Percentiles rank a stretch among this genome's conserved stretches.
Evolutionary conservation across 2,888 invertebrate genomes (phyloP).

Genomic region (Ferdinandea cuprea): DNA sequence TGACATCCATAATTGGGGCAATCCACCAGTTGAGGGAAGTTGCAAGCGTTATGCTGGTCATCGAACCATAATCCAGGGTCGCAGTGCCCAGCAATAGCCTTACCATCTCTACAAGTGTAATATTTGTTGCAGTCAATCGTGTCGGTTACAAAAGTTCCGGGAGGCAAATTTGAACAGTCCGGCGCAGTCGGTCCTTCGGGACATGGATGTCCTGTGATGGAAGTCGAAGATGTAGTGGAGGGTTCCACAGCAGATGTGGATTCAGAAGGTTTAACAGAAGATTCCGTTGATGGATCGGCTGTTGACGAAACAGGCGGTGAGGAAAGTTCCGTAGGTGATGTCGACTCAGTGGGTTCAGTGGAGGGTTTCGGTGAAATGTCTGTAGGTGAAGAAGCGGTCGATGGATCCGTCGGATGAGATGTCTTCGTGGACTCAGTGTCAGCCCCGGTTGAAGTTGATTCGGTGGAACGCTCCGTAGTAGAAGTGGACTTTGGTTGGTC

Average conservation of each 20-base stretch:
- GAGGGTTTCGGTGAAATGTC: not conserved
- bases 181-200: constrained; percentile 2
- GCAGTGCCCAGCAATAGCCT: not conserved
- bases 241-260: not conserved
- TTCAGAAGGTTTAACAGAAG: no score
- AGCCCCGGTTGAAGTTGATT: not conserved
- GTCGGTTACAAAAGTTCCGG: constrained; percentile 6
- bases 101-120: constrained; percentile 22
- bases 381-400: not conserved
- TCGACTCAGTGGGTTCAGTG: not conserved
- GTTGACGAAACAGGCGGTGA: not conserved
- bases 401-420: not conserved
- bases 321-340: not conserved
- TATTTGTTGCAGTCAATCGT: constrained; percentile 45
- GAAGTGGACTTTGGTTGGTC: no score
- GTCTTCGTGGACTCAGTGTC: not conserved
- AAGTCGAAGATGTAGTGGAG: not conserved
- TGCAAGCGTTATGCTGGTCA: constrained; percentile 1
- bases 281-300: not conserved
- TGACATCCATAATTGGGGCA: constrained; percentile 41
- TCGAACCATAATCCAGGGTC: constrained; percentile 39
- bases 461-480: not conserved
- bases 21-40: constrained; percentile 10
- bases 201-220: not conserved
- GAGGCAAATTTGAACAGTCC: constrained; percentile 2